Evolutionary conservation across 2,113 vertebrate genomes (phyloP), one percentile per base, ranked within the genome.

Genomic region (Gopherus evgoodei): DNA sequence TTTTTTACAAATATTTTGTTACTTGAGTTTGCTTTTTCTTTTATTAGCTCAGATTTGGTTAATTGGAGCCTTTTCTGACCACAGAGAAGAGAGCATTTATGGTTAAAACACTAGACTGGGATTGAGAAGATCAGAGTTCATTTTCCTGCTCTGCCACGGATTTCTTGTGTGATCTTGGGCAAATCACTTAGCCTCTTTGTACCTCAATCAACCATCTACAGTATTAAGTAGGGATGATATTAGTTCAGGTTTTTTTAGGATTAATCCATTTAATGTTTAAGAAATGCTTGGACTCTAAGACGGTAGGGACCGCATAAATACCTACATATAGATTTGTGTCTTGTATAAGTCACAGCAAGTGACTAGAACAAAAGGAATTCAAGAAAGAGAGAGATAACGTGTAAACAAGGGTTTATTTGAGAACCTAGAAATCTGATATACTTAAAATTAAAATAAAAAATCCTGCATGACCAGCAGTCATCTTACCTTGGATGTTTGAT

Each of bases 381-480:
- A 82, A 81, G 7, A 35, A 81, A n/a, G 52, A 81, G 29, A n/a
- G 31, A n/a, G n/a, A 8, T 19, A 35, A 65, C 7, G 4, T 81
- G 35, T 81, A 53, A 54, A 12, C 7, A n/a, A 38, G 35, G 17
- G n/a, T 22, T 81, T 22, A 24, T 53, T 53, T 81, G 21, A n/a
- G 38, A 24, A n/a, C 19, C 50, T 24, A 38, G 21, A 22, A 81
- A 21, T n/a, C 79, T 53, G 50, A 21, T 54, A 9, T 54, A 53
- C 13, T 42, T 38, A 27, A 82, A 81, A 81, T 93, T 93, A 80
- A 91, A 86, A 78, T 54, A 54, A 95, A 84, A 90, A 78, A 44
- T 85, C 56, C 38, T 83, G 57, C 38, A 75, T 24, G 72, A 57
- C 87, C 8, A 8, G 29, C 80, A 35, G 38, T 8, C 79, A 13